A percentile compares a stretch with the other conserved stretches of the same genome.
Evolutionary conservation across 2,113 vertebrate genomes (phyloP).

Genomic region (Scatophagus argus): DNA sequence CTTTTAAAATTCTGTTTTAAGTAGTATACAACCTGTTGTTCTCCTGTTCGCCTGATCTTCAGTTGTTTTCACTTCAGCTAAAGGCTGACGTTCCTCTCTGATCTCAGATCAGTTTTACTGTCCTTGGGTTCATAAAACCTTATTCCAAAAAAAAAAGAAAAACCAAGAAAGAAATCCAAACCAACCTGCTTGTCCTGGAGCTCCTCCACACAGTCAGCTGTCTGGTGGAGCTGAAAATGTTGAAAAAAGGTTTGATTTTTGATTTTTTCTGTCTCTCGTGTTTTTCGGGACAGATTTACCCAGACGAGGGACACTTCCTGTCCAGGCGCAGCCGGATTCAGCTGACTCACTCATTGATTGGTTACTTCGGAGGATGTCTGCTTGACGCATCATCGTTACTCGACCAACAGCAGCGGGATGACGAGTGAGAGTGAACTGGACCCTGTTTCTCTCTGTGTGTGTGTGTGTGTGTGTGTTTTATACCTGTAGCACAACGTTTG

Average conservation of each 20-base stretch:
- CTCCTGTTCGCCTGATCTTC: background rate
- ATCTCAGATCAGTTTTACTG: background rate
- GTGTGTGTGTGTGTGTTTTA: slow-evolving; percentile 55
- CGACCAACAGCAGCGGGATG: slow-evolving; percentile 88
- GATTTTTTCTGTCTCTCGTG: too few relatives aligned
- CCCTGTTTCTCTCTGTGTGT: slow-evolving; percentile 7
- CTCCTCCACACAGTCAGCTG: too few relatives aligned
- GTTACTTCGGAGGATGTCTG: slow-evolving; percentile 94
- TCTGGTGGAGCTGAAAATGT: too few relatives aligned
- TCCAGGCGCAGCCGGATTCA: slow-evolving; percentile 91
- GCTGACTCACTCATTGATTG: slow-evolving; percentile 91
- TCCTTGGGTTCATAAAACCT: slow-evolving; percentile 2
- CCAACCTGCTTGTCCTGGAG: background rate
- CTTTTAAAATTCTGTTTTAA: too few relatives aligned
- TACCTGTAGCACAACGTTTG: slow-evolving; percentile 61
- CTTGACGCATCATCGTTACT: slow-evolving; percentile 86
- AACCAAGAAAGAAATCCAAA: background rate
- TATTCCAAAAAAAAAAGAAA: too few relatives aligned
- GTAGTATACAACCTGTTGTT: too few relatives aligned
- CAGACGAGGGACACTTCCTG: slow-evolving; percentile 95
- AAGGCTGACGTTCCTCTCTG: background rate
- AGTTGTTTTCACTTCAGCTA: background rate
- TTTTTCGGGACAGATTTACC: slow-evolving; percentile 88
- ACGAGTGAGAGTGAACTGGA: slow-evolving; percentile 71
- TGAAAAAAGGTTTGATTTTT: too few relatives aligned